A percentile compares a stretch with the other conserved stretches of the same genome.
Evolutionary conservation across 53 echinoderm and acorn worm species (phyloP).

Genomic region (Holothuria scabra): DNA sequence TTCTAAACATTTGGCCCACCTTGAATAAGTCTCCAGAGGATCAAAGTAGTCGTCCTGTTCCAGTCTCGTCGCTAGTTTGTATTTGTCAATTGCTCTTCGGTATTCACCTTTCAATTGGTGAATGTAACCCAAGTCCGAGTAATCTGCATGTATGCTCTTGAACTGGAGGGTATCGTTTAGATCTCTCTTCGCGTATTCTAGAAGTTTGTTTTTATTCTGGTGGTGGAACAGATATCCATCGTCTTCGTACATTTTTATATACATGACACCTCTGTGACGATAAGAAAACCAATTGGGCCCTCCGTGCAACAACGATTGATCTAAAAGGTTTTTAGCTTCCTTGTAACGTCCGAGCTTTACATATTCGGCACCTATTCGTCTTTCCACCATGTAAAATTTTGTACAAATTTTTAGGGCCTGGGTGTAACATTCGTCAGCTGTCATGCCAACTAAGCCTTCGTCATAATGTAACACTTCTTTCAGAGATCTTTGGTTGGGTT

Average conservation of each 20-base stretch:
- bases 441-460: constrained; percentile 34
- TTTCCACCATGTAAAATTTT: constrained; percentile 62
- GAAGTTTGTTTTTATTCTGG: constrained; percentile 16
- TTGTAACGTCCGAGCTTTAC: constrained; percentile 64
- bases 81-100: constrained; percentile 57
- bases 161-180: constrained; percentile 60
- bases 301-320: constrained; percentile 52
- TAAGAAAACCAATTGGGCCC: constrained; percentile 69
- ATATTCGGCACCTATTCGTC: constrained; percentile 84
- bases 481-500: constrained; percentile 50
- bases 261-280: constrained; percentile 70
- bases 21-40: constrained; percentile 67
- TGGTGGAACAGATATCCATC: background rate
- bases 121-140: constrained; percentile 76
- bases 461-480: constrained; percentile 40
- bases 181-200: constrained; percentile 62
- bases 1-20: constrained; percentile 75
- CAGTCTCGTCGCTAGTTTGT: constrained; percentile 57
- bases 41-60: constrained; percentile 86
- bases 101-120: constrained; percentile 62
- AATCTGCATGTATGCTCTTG: constrained; percentile 80
- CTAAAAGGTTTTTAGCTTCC: constrained; percentile 63
- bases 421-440: constrained; percentile 63
- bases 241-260: constrained; percentile 67
- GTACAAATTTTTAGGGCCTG: constrained; percentile 57